A percentile compares a stretch with the other conserved stretches of the same genome.
Conservation (phyloP, 2,113 vertebrate species). For the Deroptyus accipitrinus region DNA sequence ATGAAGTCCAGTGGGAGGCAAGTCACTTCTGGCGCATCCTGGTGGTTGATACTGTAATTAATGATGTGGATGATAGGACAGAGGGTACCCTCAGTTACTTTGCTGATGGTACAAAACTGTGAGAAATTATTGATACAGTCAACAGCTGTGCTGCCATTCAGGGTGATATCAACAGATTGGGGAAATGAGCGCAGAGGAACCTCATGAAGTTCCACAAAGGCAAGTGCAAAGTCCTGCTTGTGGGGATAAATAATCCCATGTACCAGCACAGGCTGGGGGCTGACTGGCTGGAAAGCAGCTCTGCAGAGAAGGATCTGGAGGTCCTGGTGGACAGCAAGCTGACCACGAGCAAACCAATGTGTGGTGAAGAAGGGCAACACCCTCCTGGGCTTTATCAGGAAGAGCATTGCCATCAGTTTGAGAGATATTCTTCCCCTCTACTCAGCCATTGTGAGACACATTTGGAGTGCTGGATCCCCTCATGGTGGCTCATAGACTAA, state of each 20-base stretch:
- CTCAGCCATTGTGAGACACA: neutral
- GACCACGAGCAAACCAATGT: neutral
- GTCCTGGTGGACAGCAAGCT: neutral
- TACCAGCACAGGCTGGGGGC: neutral
- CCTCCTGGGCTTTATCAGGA: neutral
- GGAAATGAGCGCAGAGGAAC: neutral
- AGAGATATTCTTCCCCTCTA: neutral
- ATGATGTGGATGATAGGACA: fast-evolving
- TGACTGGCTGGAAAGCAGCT: neutral
- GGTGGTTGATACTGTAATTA: neutral
- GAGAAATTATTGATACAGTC: neutral
- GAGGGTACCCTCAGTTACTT: neutral
- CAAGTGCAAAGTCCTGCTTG: neutral
- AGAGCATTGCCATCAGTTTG: neutral
- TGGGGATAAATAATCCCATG: neutral
- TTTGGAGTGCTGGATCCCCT: neutral
- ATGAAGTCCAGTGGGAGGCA: neutral
- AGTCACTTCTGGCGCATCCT: neutral
- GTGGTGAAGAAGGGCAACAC: neutral
- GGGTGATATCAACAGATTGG: neutral
- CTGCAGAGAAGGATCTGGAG: neutral
- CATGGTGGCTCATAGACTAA: neutral
- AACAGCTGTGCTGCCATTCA: neutral
- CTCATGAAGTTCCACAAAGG: neutral
- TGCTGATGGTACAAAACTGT: neutral